phyloP scores from a whole-genome alignment of 2,888 invertebrate species.

The Melinaea marsaeus region DNA sequence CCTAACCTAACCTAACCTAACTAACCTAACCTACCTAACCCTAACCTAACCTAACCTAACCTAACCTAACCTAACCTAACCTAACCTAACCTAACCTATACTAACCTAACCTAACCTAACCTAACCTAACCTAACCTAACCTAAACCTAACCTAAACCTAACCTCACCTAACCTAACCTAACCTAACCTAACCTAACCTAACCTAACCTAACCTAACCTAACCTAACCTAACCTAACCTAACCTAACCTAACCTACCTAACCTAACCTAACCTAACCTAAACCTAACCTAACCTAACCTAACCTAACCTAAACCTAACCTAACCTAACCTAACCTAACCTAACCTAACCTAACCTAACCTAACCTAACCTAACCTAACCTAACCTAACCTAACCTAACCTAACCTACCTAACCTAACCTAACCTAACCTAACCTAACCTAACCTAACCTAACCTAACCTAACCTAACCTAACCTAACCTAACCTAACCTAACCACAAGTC shows the following conservation, averaged over 20 bases:
- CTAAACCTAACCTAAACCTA: no score
- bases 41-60: conserved; percentile 27
- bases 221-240: no score
- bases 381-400: conserved; percentile 29
- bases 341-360: no score
- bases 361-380: conserved; percentile 32
- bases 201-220: conserved; percentile 25
- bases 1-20: conserved; percentile 30
- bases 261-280: conserved; percentile 34
- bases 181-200: conserved; percentile 26
- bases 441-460: conserved; percentile 30
- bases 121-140: conserved; percentile 24
- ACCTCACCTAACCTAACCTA: conserved; percentile 29
- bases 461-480: conserved; percentile 24
- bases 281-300: no score
- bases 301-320: conserved; percentile 33
- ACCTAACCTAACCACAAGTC: conserved; percentile 23
- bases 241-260: conserved; percentile 29
- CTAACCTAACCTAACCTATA: conserved; percentile 25
- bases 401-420: conserved; percentile 26
- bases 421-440: no score
- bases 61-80: conserved; percentile 26
- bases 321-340: conserved; percentile 30
- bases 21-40: conserved; percentile 34
- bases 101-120: conserved; percentile 26